Conservation (phyloP, 2,888 invertebrate genomes). For the Ochropacha duplaris region DNA sequence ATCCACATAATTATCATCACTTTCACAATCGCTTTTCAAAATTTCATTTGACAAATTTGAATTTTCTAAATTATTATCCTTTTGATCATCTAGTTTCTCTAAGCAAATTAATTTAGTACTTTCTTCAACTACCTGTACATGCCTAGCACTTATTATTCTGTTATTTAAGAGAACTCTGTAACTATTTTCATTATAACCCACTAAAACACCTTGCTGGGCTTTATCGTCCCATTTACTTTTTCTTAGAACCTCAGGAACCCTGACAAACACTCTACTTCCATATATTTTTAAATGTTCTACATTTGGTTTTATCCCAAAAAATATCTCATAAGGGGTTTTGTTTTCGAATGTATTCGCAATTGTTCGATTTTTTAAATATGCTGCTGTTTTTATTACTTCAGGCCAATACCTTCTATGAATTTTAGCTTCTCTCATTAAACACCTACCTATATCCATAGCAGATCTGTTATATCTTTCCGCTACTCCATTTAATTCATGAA, state of each 20-base stretch:
- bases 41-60: too few species aligned
- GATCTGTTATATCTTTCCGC: conserved; percentile 34
- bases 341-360: conserved; percentile 31
- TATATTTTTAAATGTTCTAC: conserved; percentile 30
- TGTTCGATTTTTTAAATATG: conserved; percentile 35
- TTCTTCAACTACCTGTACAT: conserved; percentile 33
- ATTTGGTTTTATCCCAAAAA: conserved; percentile 18
- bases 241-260: conserved; percentile 31
- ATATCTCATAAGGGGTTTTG: conserved; percentile 31
- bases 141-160: conserved; percentile 28
- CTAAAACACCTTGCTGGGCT: conserved; percentile 26
- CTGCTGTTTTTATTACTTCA: conserved; percentile 31
- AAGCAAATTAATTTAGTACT: conserved; percentile 20
- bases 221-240: conserved; percentile 35
- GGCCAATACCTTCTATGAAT: conserved; percentile 28
- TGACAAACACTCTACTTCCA: conserved; percentile 35
- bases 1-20: too few species aligned
- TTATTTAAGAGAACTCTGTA: conserved; percentile 33
- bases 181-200: conserved; percentile 34
- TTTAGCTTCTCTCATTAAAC: conserved; percentile 29
- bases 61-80: too few species aligned
- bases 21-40: too few species aligned
- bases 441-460: conserved; percentile 28
- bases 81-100: conserved; percentile 16
- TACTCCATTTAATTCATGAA: conserved; percentile 35